Base-by-base conservation (phyloP, 2,888 invertebrate species). In the Leptopilina syphax region DNA sequence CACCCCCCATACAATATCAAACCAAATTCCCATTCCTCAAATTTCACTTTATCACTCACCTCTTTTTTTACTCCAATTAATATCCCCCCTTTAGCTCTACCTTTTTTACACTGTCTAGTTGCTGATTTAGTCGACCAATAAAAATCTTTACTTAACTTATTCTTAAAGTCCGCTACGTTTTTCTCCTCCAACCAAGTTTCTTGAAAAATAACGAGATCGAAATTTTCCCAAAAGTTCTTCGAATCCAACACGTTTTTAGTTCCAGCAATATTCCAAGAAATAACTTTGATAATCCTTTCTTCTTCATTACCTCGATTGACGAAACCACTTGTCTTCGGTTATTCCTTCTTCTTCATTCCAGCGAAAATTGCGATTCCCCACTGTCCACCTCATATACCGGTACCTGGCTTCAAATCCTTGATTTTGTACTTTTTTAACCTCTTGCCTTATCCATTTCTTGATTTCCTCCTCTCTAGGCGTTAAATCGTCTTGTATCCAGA, bases 71-170 rank as follows among this genome's bases (percentile, higher is more conserved):
- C 18, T 60, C 60, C 60, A 18, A 60, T 7, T 60, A 60, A 60
- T n/a, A 18, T n/a, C 6, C 60, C 60, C 60, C 60, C 60, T 60
- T 60, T 60, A 18, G 60, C 60, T n/a, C 60, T 60, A 60, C 60
- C 60, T n/a, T 60, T 60, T 60, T 60, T 60, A n/a, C 18, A 18
- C 18, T 60, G n/a, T 18, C 60, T 60, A 3, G n/a, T n/a, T 6
- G 60, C 60, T 3, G 60, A n/a, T n/a, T 60, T 18, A 7, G 3
- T 7, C 7, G n/a, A 18, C 60, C 60, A 60, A 3, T 60, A 5
- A 18, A 60, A 60, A 18, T 60, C 60, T 18, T 60, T 60, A 60
- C 18, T 3, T 60, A 60, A 60, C 18, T 60, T 60, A 7, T 18
- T 60, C 60, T 60, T 60, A n/a, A 60, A 18, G n/a, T 60, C 60